phyloP scores from a whole-genome alignment of 2,888 invertebrate species.

The Polydrusus pterygomalis region DNA sequence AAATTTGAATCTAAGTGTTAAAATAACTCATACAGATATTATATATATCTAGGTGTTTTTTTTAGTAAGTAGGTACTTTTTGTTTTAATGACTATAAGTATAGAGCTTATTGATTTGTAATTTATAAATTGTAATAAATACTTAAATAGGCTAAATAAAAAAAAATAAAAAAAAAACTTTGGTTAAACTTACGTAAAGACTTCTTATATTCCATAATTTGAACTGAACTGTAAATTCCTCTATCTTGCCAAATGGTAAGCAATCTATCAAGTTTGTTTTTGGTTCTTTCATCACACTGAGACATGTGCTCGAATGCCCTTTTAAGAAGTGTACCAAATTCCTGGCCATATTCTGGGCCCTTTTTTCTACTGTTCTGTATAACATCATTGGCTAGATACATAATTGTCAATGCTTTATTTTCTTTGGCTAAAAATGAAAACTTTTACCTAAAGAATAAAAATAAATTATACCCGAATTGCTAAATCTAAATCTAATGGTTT shows the following conservation, averaged over 20 bases:
- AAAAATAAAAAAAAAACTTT: too few species aligned
- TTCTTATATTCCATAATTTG: slow-evolving; percentile 87
- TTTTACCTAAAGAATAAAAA: too few species aligned
- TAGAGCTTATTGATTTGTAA: too few species aligned
- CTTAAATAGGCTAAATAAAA: too few species aligned
- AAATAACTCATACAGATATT: too few species aligned
- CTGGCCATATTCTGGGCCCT: slow-evolving; percentile 95
- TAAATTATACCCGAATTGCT: too few species aligned
- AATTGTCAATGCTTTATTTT: slow-evolving; percentile 90
- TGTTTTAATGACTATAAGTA: too few species aligned
- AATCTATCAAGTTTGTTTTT: slow-evolving; percentile 87
- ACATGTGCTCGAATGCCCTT: slow-evolving; percentile 90
- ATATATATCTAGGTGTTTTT: too few species aligned
- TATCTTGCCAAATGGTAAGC: slow-evolving; percentile 93
- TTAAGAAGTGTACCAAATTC: slow-evolving; percentile 88
- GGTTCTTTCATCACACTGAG: slow-evolving; percentile 86
- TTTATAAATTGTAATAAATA: too few species aligned
- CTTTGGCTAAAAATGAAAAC: slow-evolving; percentile 80
- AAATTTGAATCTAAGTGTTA: too few species aligned
- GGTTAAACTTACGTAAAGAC: slow-evolving; percentile 72
- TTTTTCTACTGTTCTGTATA: slow-evolving; percentile 98
- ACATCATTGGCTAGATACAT: slow-evolving; percentile 99
- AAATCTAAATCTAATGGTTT: too few species aligned
- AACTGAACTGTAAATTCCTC: slow-evolving; percentile 89
- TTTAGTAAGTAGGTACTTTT: too few species aligned